Percentiles rank a stretch among this genome's conserved stretches.
Evolutionary conservation across 2,113 vertebrate species (phyloP).

Genomic region (Zapornia atra): DNA sequence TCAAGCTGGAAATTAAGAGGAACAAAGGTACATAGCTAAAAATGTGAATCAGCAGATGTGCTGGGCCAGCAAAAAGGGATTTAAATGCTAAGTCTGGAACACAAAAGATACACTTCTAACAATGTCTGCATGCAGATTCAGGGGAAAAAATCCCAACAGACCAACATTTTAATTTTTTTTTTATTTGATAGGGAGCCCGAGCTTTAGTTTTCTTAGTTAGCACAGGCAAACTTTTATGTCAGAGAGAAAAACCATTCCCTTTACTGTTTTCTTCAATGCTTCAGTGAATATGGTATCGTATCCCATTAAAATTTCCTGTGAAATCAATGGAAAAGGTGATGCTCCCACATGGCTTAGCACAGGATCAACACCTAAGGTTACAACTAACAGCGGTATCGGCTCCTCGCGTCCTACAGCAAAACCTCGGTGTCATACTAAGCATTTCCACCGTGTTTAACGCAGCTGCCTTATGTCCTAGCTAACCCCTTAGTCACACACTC

Average conservation of each 20-base stretch:
- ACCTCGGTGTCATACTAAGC: fast-evolving
- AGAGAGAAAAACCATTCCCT: not conserved
- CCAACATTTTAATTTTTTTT: not conserved
- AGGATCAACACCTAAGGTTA: not conserved
- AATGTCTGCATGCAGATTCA: not conserved
- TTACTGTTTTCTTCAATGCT: not conserved
- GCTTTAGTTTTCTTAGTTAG: not conserved
- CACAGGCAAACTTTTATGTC: not conserved
- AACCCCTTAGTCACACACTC: not conserved
- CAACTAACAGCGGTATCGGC: fast-evolving
- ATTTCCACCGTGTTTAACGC: not conserved
- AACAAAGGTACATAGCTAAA: not conserved
- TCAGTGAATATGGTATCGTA: not conserved
- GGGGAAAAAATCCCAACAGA: not conserved
- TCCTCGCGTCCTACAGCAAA: not conserved
- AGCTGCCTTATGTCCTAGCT: not conserved
- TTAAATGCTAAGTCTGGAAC: fast-evolving
- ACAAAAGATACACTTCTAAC: not conserved
- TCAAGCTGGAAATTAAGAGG: not conserved
- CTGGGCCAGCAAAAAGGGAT: not conserved
- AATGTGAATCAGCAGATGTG: not conserved
- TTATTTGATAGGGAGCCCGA: not conserved
- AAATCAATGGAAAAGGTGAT: not conserved
- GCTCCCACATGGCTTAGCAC: not conserved
- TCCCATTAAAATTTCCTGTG: not conserved